Percentiles rank a stretch among this genome's conserved stretches.
Evolutionary conservation across 1,140 invertebrate species (phyloP).

Genomic region (Drosophila suzukii): DNA sequence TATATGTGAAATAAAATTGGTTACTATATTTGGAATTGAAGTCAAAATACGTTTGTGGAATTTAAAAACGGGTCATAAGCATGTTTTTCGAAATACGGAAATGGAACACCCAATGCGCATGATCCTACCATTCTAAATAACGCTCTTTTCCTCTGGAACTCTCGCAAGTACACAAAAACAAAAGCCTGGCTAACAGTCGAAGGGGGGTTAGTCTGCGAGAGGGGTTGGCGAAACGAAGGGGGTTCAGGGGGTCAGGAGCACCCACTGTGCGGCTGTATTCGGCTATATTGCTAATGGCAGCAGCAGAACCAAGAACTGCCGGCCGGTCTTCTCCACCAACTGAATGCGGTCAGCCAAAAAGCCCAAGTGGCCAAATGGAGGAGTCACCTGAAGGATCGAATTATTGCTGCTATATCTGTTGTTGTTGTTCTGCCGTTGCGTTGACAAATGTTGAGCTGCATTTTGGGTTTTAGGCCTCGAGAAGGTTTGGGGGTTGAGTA

Average conservation of each 20-base stretch:
- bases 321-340: slow-evolving; percentile 37
- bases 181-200: slow-evolving; percentile 36
- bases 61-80: background rate
- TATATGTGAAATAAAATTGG: background rate
- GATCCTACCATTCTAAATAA: slow-evolving; percentile 7
- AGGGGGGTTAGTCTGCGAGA: slow-evolving; percentile 28
- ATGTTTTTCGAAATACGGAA: background rate
- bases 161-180: slow-evolving; percentile 58
- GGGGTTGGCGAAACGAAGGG: background rate
- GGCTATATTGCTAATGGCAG: slow-evolving; percentile 58
- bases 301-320: slow-evolving; percentile 38
- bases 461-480: background rate
- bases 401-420: slow-evolving; percentile 14
- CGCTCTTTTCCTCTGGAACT: slow-evolving; percentile 2
- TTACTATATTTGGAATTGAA: background rate
- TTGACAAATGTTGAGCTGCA: slow-evolving; percentile 46
- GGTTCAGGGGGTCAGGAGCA: slow-evolving; percentile 4
- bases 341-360: slow-evolving; percentile 38
- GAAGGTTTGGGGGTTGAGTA: background rate
- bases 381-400: slow-evolving; percentile 30
- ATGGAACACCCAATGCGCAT: slow-evolving; percentile 26
- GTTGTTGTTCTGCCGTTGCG: slow-evolving; percentile 12
- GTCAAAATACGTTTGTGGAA: background rate
- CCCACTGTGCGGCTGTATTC: slow-evolving; percentile 32
- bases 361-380: slow-evolving; percentile 42